phyloP scores from a whole-genome alignment of 1,140 invertebrate genomes.

The Temnothorax curvispinosus region DNA sequence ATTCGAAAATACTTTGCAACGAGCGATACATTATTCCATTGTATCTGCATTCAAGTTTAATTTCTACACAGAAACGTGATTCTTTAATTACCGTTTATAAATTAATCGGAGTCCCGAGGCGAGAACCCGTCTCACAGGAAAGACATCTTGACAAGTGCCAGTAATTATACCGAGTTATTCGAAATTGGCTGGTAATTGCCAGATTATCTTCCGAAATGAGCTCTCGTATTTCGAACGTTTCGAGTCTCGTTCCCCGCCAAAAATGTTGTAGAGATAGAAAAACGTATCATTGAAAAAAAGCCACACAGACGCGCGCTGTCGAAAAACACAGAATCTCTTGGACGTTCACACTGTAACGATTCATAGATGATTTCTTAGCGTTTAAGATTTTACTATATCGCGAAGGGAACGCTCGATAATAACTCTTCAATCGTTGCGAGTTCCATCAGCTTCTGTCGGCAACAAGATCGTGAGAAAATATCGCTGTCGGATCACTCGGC shows the following conservation, averaged over 20 bases:
- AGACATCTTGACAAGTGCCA: background rate
- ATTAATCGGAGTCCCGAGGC: background rate
- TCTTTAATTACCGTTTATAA: background rate
- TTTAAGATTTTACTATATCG: slow-evolving; percentile 49
- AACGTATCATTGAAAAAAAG: background rate
- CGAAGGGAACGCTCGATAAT: slow-evolving; percentile 50
- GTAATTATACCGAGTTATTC: background rate
- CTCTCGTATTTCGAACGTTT: slow-evolving; percentile 9
- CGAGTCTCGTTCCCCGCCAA: slow-evolving; percentile 1
- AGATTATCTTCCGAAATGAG: background rate
- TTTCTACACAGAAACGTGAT: background rate
- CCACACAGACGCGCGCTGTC: slow-evolving; percentile 20
- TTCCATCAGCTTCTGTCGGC: slow-evolving; percentile 52
- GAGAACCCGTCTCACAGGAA: background rate
- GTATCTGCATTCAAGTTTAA: background rate
- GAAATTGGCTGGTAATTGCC: background rate
- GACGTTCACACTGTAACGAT: slow-evolving; percentile 41
- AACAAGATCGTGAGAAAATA: slow-evolving; percentile 37
- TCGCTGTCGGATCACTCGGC: slow-evolving; percentile 44
- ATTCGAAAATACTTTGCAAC: background rate
- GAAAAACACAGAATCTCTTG: slow-evolving; percentile 21
- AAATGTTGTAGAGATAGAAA: slow-evolving; percentile 7
- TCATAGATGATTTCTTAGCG: slow-evolving; percentile 49
- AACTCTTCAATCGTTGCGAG: slow-evolving; percentile 50
- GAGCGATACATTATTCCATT: background rate